These are phyloP conservation scores for Amblyjoppa proteus DNA, from an alignment of 2,888 invertebrate species.

Conservation along the genomic window DNA sequence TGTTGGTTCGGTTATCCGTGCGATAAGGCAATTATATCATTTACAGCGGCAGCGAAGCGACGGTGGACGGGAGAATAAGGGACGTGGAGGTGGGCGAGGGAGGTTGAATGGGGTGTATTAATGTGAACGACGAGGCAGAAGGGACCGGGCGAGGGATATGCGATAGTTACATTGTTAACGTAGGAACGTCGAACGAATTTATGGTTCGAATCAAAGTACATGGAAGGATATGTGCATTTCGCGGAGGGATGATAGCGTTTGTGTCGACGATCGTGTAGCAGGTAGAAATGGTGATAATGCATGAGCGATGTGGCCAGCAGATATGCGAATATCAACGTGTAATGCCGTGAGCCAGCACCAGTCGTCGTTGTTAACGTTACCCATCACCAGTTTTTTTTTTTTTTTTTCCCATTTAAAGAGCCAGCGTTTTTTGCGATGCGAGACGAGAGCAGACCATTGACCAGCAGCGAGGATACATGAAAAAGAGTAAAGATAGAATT, in stretches of 20 bases:
- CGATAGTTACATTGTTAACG: slow-evolving; percentile 38
- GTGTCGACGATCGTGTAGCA: slow-evolving; percentile 11
- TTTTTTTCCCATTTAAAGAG: slow-evolving; percentile 6
- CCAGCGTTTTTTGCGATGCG: slow-evolving; percentile 40
- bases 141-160: slow-evolving; percentile 17
- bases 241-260: neutral
- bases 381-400: slow-evolving; percentile 53
- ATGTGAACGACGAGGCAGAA: slow-evolving; percentile 25
- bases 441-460: slow-evolving; percentile 32
- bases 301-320: neutral
- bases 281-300: slow-evolving; percentile 3
- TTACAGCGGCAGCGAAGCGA: slow-evolving; percentile 32
- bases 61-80: neutral
- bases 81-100: neutral
- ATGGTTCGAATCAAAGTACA: slow-evolving; percentile 35
- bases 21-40: slow-evolving; percentile 58
- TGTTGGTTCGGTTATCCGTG: slow-evolving; percentile 35
- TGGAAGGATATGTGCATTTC: neutral
- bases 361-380: slow-evolving; percentile 55
- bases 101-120: slow-evolving; percentile 44
- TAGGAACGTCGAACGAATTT: slow-evolving; percentile 35
- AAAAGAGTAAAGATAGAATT: slow-evolving; percentile 59
- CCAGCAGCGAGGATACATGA: slow-evolving; percentile 65
- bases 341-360: slow-evolving; percentile 14
- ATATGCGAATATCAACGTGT: neutral